phyloP scores from a whole-genome alignment of 2,113 vertebrate species.

The Hemiscyllium ocellatum region DNA sequence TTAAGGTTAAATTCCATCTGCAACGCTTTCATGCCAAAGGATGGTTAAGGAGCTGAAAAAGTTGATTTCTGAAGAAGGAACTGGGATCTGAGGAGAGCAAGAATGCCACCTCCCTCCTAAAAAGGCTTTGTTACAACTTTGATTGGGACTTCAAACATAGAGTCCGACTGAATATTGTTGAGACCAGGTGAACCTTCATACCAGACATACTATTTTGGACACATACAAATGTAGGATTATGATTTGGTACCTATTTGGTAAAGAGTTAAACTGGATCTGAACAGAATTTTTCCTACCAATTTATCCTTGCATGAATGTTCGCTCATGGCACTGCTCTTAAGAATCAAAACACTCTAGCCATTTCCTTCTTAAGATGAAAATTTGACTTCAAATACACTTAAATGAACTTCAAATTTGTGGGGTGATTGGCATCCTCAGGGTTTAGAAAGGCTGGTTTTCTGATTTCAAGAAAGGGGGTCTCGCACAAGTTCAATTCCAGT shows the following conservation, averaged over 20 bases:
- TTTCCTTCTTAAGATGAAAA: too few species aligned
- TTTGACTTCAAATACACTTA: too few species aligned
- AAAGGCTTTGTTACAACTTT: background rate
- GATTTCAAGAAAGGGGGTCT: too few species aligned
- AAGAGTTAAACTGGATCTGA: background rate
- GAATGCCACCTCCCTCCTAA: background rate
- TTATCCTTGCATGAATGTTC: background rate
- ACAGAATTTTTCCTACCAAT: background rate
- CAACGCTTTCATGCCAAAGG: background rate
- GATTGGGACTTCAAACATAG: background rate
- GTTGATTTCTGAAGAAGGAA: background rate
- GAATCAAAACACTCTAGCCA: too few species aligned
- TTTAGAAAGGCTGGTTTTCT: too few species aligned
- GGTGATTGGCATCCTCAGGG: too few species aligned
- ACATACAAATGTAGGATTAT: background rate
- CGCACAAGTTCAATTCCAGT: too few species aligned
- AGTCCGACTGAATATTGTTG: background rate
- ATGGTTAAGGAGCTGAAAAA: background rate
- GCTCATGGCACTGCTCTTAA: too few species aligned
- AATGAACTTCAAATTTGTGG: too few species aligned
- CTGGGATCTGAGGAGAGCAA: background rate
- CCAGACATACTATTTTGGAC: too few species aligned
- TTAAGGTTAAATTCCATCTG: background rate
- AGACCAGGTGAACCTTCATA: background rate
- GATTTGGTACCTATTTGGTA: background rate